Conservation (phyloP, 2,888 invertebrate species). For the Pinctada fucata region DNA sequence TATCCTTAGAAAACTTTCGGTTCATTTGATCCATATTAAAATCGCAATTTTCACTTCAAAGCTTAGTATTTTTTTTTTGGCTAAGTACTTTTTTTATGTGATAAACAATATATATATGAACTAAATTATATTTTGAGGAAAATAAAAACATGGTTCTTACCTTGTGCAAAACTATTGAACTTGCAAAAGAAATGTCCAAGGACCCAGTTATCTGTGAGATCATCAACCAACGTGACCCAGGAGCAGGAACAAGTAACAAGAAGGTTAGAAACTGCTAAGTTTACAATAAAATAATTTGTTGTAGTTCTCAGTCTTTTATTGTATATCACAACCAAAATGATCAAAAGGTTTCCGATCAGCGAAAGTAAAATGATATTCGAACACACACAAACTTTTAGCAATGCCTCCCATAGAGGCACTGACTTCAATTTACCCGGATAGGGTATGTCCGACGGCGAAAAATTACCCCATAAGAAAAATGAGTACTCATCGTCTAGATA, state of each 20-base stretch:
- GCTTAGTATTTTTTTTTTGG: too few relatives aligned
- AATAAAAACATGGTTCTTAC: constrained; percentile 76
- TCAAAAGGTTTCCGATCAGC: constrained; percentile 58
- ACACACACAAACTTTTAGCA: constrained; percentile 55
- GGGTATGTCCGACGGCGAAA: constrained; percentile 29
- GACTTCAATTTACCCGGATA: constrained; percentile 47
- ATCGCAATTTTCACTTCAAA: too few relatives aligned
- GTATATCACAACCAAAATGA: constrained; percentile 57
- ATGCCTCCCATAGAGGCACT: constrained; percentile 53
- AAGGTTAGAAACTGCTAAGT: constrained; percentile 68
- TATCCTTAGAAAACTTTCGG: too few relatives aligned
- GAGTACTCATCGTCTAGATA: too few relatives aligned
- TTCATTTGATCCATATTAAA: too few relatives aligned
- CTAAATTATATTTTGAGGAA: too few relatives aligned
- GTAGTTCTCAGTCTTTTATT: constrained; percentile 67
- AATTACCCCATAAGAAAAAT: neutral
- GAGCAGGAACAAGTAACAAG: constrained; percentile 81
- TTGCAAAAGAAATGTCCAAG: constrained; percentile 87
- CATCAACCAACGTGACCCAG: constrained; percentile 85
- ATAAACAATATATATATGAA: too few relatives aligned
- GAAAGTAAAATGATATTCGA: constrained; percentile 53
- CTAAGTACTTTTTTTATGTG: too few relatives aligned
- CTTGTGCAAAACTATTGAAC: constrained; percentile 86
- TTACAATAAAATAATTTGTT: constrained; percentile 72
- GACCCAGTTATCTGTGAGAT: constrained; percentile 88